These are phyloP conservation scores for Operophtera brumata DNA, from an alignment of 2,888 invertebrate species.

Conservation along the genomic window DNA sequence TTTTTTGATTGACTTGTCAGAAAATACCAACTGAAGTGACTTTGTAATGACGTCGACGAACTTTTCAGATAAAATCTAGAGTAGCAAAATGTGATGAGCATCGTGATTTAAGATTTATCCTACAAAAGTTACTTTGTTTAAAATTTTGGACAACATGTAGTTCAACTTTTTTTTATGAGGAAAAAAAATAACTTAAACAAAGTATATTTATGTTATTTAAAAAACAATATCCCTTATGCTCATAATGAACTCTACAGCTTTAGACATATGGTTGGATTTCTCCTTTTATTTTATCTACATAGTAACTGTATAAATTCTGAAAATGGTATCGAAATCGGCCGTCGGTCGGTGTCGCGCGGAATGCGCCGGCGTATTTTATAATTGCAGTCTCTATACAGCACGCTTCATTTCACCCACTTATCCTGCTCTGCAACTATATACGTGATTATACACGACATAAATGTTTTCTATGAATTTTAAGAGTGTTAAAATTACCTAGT, in stretches of 20 bases:
- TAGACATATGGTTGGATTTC: neutral
- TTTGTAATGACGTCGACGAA: neutral
- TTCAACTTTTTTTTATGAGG: too few relatives aligned
- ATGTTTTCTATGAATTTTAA: conserved; percentile 4
- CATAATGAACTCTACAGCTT: neutral
- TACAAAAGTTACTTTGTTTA: too few relatives aligned
- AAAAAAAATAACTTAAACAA: too few relatives aligned
- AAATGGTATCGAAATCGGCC: conserved; percentile 37
- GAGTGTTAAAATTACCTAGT: neutral
- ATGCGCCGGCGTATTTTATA: conserved; percentile 59
- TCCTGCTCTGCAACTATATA: conserved; percentile 3
- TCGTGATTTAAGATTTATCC: too few relatives aligned
- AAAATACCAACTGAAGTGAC: neutral
- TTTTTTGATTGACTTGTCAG: neutral
- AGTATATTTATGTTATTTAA: conserved; percentile 3
- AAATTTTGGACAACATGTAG: too few relatives aligned
- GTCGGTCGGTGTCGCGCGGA: conserved; percentile 63
- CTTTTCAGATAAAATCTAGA: too few relatives aligned
- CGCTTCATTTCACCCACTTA: conserved; percentile 15
- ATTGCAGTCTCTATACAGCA: conserved; percentile 45
- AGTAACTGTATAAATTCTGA: conserved; percentile 15
- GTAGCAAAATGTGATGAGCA: too few relatives aligned
- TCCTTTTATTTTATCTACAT: neutral
- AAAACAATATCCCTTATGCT: neutral
- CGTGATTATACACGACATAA: conserved; percentile 8